A percentile compares a stretch with the other conserved stretches of the same genome.
phyloP scores from a whole-genome alignment of 2,888 invertebrate species.

The Crossocerus cetratus region DNA sequence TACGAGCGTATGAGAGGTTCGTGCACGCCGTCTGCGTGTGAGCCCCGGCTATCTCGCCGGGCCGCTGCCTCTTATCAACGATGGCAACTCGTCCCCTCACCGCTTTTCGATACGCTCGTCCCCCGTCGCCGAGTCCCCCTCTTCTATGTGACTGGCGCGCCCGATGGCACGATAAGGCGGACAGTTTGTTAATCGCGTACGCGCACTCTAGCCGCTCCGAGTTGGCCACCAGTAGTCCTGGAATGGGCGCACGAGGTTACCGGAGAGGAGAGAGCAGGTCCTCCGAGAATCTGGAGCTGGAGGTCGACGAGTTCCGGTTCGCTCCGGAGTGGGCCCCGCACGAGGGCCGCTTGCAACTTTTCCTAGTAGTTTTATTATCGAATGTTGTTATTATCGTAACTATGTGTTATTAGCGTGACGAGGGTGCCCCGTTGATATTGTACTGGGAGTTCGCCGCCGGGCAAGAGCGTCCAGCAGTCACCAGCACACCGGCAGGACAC shows the following conservation, averaged over 20 bases:
- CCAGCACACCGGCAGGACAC: constrained; percentile 23
- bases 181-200: constrained; percentile 7
- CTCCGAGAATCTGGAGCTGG: too few relatives aligned
- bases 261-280: too few relatives aligned
- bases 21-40: background rate
- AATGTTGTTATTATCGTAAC: constrained; percentile 22
- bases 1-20: constrained; percentile 6
- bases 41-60: background rate
- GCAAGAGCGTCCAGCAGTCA: background rate
- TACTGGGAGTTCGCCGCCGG: too few relatives aligned
- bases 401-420: background rate
- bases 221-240: too few relatives aligned
- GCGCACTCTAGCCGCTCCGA: constrained; percentile 2
- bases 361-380: constrained; percentile 16
- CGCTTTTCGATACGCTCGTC: too few relatives aligned
- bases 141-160: constrained; percentile 11
- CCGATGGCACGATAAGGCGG: background rate
- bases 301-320: constrained; percentile 3
- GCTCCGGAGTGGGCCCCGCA: constrained; percentile 1
- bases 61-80: constrained; percentile 6
- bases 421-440: too few relatives aligned
- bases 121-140: background rate
- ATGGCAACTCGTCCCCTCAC: background rate
- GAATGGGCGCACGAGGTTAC: too few relatives aligned
- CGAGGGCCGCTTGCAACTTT: background rate